These are phyloP conservation scores for Cacatua alba DNA, from an alignment of 2,113 vertebrate genomes.

Conservation along the genomic window DNA sequence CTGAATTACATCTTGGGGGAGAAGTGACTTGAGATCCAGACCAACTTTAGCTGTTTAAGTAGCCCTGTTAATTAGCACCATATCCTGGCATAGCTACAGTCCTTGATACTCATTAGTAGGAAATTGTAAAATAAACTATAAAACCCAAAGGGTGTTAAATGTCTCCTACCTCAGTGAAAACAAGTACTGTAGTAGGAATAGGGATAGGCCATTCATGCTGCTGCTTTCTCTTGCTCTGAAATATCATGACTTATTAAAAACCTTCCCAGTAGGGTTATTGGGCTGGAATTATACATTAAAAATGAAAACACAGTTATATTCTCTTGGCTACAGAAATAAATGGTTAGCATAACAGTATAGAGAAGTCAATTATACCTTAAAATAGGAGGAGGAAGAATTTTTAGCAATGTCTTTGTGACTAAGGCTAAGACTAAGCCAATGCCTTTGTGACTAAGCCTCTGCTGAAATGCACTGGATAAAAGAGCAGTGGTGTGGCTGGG, in stretches of 20 bases:
- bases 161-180: slow-evolving; percentile 17
- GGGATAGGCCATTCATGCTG: neutral
- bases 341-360: neutral
- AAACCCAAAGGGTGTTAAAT: slow-evolving; percentile 6
- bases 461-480: neutral
- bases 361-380: slow-evolving; percentile 33
- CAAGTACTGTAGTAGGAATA: neutral
- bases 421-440: neutral
- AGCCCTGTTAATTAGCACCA: slow-evolving; percentile 7
- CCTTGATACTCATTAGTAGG: slow-evolving; percentile 38
- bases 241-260: slow-evolving; percentile 56
- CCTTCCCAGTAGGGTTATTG: slow-evolving; percentile 43
- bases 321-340: neutral
- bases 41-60: neutral
- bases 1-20: neutral
- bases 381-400: neutral
- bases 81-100: neutral
- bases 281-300: slow-evolving; percentile 17
- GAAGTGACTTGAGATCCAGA: neutral
- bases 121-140: slow-evolving; percentile 53
- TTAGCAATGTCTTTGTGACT: neutral
- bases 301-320: slow-evolving; percentile 18
- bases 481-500: neutral
- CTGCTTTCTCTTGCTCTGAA: slow-evolving; percentile 45
- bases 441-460: neutral